Conservation (phyloP, 2,888 invertebrate species). For the Eilema sororculum region DNA sequence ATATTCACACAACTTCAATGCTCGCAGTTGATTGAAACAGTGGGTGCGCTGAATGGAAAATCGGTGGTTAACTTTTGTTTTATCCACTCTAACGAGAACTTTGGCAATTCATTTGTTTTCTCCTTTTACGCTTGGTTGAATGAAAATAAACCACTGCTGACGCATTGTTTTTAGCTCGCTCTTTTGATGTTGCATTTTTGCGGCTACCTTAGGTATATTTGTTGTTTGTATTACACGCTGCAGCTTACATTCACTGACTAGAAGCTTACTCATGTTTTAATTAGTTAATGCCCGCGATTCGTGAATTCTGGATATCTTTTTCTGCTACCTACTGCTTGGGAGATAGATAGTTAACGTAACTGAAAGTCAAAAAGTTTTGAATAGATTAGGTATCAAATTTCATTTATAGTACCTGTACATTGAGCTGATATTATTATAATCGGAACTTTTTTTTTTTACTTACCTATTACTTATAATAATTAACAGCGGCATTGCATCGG, state of each 20-base stretch:
- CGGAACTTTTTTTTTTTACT: too few relatives aligned
- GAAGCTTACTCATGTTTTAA: not conserved
- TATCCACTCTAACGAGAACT: slow-evolving; percentile 63
- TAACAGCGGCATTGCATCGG: too few relatives aligned
- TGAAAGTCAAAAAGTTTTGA: too few relatives aligned
- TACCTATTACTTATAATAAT: too few relatives aligned
- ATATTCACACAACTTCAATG: slow-evolving; percentile 50
- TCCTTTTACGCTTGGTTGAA: slow-evolving; percentile 50
- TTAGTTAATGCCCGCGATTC: not conserved
- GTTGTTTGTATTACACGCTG: not conserved
- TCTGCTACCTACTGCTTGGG: too few relatives aligned
- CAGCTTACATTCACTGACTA: not conserved
- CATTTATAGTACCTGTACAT: too few relatives aligned
- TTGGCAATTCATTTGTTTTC: slow-evolving; percentile 66
- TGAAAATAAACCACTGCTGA: slow-evolving; percentile 54
- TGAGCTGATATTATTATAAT: too few relatives aligned
- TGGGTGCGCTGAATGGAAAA: slow-evolving; percentile 70
- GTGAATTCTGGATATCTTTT: too few relatives aligned
- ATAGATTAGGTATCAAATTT: too few relatives aligned
- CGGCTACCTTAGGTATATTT: not conserved
- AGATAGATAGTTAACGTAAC: too few relatives aligned
- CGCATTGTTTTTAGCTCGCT: slow-evolving; percentile 50
- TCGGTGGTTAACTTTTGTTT: slow-evolving; percentile 64
- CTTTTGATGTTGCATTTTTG: slow-evolving; percentile 25
- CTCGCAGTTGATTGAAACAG: slow-evolving; percentile 73